Evolutionary conservation across 2,888 invertebrate genomes (phyloP).

Genomic region (Oasisia sp.): DNA sequence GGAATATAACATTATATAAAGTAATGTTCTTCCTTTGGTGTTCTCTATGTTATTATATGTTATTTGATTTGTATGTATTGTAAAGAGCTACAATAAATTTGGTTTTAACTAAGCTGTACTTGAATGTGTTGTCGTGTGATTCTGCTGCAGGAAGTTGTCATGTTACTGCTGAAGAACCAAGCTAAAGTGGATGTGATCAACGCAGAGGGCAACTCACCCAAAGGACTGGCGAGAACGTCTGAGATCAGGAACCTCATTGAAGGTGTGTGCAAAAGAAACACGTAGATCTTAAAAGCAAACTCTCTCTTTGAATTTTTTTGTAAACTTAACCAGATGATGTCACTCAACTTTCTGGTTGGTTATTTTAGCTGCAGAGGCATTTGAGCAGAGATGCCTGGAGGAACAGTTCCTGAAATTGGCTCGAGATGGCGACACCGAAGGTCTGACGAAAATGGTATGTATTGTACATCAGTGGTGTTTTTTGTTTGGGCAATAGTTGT

Average conservation of each 20-base stretch:
- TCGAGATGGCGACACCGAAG: constrained; percentile 72
- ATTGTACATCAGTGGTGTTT: neutral
- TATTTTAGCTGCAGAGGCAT: constrained; percentile 71
- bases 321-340: neutral
- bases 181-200: constrained; percentile 76
- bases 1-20: no score
- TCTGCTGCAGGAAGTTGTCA: constrained; percentile 72
- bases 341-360: neutral
- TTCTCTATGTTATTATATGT: no score
- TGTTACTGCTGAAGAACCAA: constrained; percentile 72
- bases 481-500: neutral
- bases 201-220: constrained; percentile 74
- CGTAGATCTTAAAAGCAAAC: neutral
- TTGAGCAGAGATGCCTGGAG: constrained; percentile 71
- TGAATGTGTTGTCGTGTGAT: neutral
- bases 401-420: constrained; percentile 72
- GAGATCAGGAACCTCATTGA: constrained; percentile 71
- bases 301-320: neutral
- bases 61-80: no score
- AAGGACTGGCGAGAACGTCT: constrained; percentile 71
- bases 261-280: constrained; percentile 49
- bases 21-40: no score
- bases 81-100: no score
- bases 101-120: neutral
- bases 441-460: constrained; percentile 71